Conservation (phyloP, 2,797 vertebrate species). For the Cyprinodon diabolis region DNA sequence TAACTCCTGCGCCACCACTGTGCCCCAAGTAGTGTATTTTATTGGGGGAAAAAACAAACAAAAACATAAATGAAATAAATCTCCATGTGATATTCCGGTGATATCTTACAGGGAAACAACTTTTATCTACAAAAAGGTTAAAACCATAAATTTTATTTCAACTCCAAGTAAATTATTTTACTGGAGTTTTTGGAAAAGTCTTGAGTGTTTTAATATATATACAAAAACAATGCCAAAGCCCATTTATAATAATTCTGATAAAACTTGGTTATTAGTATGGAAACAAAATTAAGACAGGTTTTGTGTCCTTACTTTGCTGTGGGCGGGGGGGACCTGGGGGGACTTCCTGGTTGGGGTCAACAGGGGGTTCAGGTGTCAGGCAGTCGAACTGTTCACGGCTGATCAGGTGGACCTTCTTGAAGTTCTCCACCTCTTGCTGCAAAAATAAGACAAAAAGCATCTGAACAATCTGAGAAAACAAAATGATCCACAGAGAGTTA, state of each 20-base stretch:
- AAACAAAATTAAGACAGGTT: not conserved
- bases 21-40: too few relatives aligned
- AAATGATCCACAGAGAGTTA: not conserved
- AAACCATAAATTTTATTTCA: not conserved
- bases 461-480: not conserved
- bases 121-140: not conserved
- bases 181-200: not conserved
- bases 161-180: too few relatives aligned
- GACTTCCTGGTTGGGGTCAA: conserved; percentile 98
- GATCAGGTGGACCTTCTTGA: conserved; percentile 99
- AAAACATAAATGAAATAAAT: not conserved
- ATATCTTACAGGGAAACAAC: not conserved
- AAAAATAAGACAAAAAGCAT: conserved; percentile 4
- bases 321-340: conserved; percentile 93
- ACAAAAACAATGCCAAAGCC: not conserved
- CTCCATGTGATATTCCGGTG: too few relatives aligned
- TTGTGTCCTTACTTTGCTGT: conserved; percentile 88
- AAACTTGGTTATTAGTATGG: not conserved
- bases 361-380: conserved; percentile 94
- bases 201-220: not conserved
- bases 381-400: conserved; percentile 97
- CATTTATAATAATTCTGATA: not conserved
- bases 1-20: too few relatives aligned
- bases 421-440: conserved; percentile 99
- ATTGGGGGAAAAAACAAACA: too few relatives aligned